Percentiles rank a stretch among this genome's conserved stretches.
Evolutionary conservation across 2,888 invertebrate species (phyloP).

Genomic region (Balanococcus diminutus): DNA sequence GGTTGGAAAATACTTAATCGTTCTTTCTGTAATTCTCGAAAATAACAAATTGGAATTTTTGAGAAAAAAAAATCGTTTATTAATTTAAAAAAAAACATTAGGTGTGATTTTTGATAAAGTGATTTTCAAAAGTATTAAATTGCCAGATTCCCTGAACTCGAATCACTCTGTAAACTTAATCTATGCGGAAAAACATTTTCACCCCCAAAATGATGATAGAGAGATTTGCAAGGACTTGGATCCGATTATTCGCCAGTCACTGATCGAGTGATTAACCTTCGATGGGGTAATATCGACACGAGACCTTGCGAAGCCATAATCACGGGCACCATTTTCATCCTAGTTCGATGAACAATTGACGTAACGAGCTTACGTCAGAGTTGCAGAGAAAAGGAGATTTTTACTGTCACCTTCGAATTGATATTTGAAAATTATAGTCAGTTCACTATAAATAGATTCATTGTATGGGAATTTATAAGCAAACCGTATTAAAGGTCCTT

Average conservation of each 20-base stretch:
- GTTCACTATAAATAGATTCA: no score
- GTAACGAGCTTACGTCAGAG: not conserved
- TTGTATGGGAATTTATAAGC: no score
- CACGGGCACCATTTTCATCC: not conserved
- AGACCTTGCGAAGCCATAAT: not conserved
- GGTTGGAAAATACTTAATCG: no score
- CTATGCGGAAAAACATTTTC: not conserved
- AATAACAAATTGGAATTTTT: no score
- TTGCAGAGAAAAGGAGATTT: not conserved
- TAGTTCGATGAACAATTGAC: not conserved
- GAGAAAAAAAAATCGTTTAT: no score
- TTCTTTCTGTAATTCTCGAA: no score
- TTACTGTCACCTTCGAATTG: not conserved
- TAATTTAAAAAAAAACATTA: no score
- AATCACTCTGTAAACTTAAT: not conserved
- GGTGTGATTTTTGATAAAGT: no score
- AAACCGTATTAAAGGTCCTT: no score
- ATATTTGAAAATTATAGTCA: not conserved
- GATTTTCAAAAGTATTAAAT: not conserved
- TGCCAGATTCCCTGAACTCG: not conserved
- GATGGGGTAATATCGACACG: not conserved
- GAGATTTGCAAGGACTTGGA: not conserved
- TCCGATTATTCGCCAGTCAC: not conserved
- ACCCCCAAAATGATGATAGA: not conserved
- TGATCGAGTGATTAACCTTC: slow-evolving; percentile 27